These are phyloP conservation scores for Tinamus major DNA, from an alignment of 2,797 vertebrate genomes.

Conservation along the genomic window DNA sequence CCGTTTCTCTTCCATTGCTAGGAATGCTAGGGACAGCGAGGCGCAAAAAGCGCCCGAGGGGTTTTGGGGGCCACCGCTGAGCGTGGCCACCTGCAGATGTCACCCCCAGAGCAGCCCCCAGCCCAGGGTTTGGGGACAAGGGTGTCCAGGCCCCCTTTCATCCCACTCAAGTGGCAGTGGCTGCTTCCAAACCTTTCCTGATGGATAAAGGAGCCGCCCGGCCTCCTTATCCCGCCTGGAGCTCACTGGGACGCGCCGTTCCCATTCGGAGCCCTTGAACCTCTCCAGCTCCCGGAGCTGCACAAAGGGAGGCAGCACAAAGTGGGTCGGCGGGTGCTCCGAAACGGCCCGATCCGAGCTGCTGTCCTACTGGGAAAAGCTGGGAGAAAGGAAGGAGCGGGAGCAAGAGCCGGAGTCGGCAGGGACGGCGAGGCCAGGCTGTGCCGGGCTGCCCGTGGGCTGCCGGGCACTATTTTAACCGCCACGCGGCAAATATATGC, in stretches of 20 bases:
- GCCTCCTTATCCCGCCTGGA: fast-evolving
- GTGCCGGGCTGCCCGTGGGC: constrained; percentile 57
- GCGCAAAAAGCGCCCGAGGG: not conserved
- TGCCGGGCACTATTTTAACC: constrained; percentile 72
- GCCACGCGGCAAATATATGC: constrained; percentile 68
- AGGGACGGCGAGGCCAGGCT: not conserved
- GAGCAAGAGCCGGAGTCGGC: not conserved
- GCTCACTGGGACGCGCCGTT: fast-evolving
- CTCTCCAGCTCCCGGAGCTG: not conserved
- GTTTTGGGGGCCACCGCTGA: constrained; percentile 17
- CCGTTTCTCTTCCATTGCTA: not conserved
- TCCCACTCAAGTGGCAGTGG: not conserved
- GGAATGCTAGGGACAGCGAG: not conserved
- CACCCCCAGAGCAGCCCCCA: no score
- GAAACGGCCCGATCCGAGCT: fast-evolving
- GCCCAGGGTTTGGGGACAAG: no score
- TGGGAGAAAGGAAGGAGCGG: not conserved
- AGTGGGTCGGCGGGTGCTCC: not conserved
- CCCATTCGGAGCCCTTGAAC: not conserved
- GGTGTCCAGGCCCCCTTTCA: not conserved
- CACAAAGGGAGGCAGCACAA: not conserved
- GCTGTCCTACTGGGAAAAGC: not conserved
- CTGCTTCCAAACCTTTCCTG: not conserved
- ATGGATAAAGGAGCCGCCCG: fast-evolving
- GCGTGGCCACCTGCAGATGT: not conserved